Evolutionary conservation across 2,888 invertebrate genomes (phyloP).

Genomic region (Gisinianus flammeolus): DNA sequence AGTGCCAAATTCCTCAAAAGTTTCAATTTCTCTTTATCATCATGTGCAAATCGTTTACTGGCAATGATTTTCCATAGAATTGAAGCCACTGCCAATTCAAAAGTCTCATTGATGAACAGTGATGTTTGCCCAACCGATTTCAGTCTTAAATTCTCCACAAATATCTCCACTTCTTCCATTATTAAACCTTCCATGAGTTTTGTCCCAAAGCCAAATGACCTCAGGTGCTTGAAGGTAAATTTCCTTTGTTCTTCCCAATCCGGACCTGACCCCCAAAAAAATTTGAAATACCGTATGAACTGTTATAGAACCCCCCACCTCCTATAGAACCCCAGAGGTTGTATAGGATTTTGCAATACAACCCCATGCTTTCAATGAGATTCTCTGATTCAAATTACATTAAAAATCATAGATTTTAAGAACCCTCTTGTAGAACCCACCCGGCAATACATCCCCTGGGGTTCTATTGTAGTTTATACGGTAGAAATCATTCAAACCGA

Average conservation of each 20-base stretch:
- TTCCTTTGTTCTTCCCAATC: conserved; percentile 34
- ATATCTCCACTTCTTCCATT: background rate
- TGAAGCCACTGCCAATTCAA: conserved; percentile 30
- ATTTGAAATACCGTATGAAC: no score
- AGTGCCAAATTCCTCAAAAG: conserved; percentile 12
- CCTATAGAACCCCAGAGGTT: no score
- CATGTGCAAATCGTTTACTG: conserved; percentile 21
- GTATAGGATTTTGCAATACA: no score
- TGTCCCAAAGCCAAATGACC: conserved; percentile 17
- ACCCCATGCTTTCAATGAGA: no score
- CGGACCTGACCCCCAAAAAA: no score
- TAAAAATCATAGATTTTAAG: no score
- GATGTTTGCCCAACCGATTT: background rate
- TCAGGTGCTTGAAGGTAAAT: conserved; percentile 17
- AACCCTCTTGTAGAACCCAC: no score
- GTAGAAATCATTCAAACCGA: no score
- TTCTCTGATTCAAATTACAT: no score
- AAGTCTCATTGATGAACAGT: conserved; percentile 11
- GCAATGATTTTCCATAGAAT: conserved; percentile 29
- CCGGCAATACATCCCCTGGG: no score
- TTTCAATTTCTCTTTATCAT: conserved; percentile 31
- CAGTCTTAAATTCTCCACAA: background rate
- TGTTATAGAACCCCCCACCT: no score
- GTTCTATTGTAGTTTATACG: no score
- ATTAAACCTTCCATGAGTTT: conserved; percentile 1